Conservation (phyloP, 2,113 vertebrate genomes). For the Uria aalge region DNA sequence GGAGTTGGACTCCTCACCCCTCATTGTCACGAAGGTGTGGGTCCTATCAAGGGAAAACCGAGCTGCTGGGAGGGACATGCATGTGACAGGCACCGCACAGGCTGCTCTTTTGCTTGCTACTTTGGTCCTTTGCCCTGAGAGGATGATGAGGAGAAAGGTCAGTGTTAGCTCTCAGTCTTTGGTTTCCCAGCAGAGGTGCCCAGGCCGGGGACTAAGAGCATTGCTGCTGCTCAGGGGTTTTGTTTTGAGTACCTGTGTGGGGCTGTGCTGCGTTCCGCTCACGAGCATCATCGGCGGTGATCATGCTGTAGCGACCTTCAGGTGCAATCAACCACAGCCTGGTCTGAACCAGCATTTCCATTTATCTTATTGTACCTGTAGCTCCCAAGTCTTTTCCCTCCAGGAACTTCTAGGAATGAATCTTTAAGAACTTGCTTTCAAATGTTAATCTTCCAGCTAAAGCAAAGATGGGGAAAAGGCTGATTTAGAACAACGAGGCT, state of each 20-base stretch:
- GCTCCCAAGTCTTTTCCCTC: neutral
- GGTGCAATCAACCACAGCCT: neutral
- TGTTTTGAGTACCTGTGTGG: neutral
- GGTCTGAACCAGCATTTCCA: neutral
- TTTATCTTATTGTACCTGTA: neutral
- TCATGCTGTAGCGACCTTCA: neutral
- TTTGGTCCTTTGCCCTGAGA: neutral
- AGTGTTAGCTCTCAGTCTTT: neutral
- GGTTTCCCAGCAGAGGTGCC: neutral
- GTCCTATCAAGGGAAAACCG: neutral
- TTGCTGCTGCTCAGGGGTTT: neutral
- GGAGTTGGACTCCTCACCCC: neutral
- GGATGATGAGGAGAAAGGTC: neutral
- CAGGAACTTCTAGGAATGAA: neutral
- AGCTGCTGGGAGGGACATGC: neutral
- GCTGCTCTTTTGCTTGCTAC: neutral
- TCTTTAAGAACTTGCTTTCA: neutral
- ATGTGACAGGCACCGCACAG: neutral
- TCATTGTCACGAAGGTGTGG: neutral
- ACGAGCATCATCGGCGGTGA: neutral
- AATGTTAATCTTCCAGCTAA: neutral
- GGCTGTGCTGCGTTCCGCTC: neutral
- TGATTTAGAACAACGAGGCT: neutral
- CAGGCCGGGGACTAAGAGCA: neutral
- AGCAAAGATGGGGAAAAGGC: neutral